A percentile compares a stretch with the other conserved stretches of the same genome.
Conservation (phyloP, 2,113 vertebrate genomes). For the Scopus umbretta region DNA sequence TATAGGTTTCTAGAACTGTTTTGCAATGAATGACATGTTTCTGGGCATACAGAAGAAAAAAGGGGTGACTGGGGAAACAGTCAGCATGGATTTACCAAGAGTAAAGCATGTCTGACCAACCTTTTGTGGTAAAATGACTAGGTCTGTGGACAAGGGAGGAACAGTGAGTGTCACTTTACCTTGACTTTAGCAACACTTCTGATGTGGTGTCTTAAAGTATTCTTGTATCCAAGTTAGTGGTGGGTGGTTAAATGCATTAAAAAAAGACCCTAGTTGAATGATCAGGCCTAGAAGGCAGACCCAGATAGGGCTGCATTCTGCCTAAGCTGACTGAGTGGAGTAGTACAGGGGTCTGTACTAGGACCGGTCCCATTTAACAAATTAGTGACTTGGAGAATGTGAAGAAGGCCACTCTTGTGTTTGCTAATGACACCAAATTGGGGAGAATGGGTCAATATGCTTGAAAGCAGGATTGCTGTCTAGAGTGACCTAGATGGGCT, state of each 20-base stretch:
- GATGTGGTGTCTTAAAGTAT: background rate
- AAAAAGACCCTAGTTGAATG: background rate
- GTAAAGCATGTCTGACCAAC: background rate
- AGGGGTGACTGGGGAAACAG: background rate
- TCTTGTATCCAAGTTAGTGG: background rate
- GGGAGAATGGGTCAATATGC: background rate
- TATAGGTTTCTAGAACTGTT: background rate
- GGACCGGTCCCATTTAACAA: background rate
- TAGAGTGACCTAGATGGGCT: background rate
- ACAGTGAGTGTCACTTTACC: background rate
- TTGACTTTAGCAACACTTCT: background rate
- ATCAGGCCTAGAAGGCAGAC: background rate
- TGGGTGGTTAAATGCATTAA: background rate
- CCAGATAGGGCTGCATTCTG: background rate
- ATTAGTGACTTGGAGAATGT: background rate
- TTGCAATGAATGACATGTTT: background rate
- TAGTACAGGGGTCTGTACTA: background rate
- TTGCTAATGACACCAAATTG: background rate
- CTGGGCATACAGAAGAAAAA: background rate
- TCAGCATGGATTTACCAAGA: background rate
- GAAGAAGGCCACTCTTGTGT: background rate
- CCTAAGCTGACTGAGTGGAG: background rate
- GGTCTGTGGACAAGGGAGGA: background rate
- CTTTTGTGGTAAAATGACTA: background rate
- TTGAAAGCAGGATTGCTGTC: background rate